phyloP scores from a whole-genome alignment of 2,888 invertebrate species.

The Pyrocoelia pectoralis region DNA sequence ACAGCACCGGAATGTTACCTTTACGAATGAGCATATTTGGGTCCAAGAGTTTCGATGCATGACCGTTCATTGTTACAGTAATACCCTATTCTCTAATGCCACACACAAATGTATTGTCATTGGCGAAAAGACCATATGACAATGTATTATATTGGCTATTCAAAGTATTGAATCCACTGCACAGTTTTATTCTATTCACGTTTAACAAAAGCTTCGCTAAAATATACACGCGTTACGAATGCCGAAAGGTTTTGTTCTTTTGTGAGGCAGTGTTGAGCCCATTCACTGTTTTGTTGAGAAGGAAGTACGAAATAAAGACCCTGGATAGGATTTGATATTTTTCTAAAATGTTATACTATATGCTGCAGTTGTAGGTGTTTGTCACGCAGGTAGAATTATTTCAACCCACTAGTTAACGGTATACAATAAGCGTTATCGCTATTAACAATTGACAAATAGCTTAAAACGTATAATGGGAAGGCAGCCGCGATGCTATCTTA shows the following conservation, averaged over 20 bases:
- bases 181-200: slow-evolving; percentile 59
- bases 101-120: slow-evolving; percentile 60
- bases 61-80: slow-evolving; percentile 50
- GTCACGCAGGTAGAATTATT: slow-evolving; percentile 46
- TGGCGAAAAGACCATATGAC: slow-evolving; percentile 60
- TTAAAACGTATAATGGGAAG: slow-evolving; percentile 13
- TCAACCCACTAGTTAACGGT: slow-evolving; percentile 34
- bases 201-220: slow-evolving; percentile 56
- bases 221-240: slow-evolving; percentile 62
- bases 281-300: slow-evolving; percentile 58
- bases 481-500: slow-evolving; percentile 20
- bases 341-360: slow-evolving; percentile 50
- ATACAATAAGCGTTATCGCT: slow-evolving; percentile 19
- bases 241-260: slow-evolving; percentile 60
- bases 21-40: slow-evolving; percentile 32
- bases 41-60: slow-evolving; percentile 38
- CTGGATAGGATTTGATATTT: slow-evolving; percentile 53
- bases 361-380: slow-evolving; percentile 47
- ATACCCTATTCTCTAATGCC: slow-evolving; percentile 57
- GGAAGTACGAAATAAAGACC: slow-evolving; percentile 58
- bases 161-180: slow-evolving; percentile 57
- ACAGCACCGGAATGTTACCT: slow-evolving; percentile 38
- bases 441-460: slow-evolving; percentile 20
- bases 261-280: slow-evolving; percentile 57
- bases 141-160: slow-evolving; percentile 61